These are phyloP conservation scores for Trissonchulus latispiculum DNA, from an alignment of 2,888 invertebrate species.

Conservation along the genomic window DNA sequence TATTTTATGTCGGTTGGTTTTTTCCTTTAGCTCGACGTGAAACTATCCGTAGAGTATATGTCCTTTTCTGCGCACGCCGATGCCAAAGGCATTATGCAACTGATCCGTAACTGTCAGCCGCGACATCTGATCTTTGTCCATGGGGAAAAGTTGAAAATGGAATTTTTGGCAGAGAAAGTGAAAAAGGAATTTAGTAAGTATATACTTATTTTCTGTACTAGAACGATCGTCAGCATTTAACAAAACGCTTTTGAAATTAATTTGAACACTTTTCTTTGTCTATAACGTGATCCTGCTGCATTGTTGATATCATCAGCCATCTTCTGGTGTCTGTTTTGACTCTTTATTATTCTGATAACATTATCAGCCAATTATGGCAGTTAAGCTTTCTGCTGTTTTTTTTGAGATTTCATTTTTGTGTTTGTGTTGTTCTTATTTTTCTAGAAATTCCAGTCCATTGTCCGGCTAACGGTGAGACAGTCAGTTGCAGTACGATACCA, in stretches of 20 bases:
- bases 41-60: slow-evolving; percentile 64
- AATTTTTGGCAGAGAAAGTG: slow-evolving; percentile 88
- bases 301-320: too few species aligned
- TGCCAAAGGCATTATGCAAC: slow-evolving; percentile 96
- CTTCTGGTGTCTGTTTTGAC: too few species aligned
- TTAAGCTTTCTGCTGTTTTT: too few species aligned
- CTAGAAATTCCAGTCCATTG: slow-evolving; percentile 36
- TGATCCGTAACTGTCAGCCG: slow-evolving; percentile 94
- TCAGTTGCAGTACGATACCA: slow-evolving; percentile 56
- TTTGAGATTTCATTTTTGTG: too few species aligned
- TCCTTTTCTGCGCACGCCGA: slow-evolving; percentile 99
- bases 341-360: too few species aligned
- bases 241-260: background rate
- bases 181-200: slow-evolving; percentile 53
- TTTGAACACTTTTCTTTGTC: slow-evolving; percentile 15
- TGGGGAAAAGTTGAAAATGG: slow-evolving; percentile 96
- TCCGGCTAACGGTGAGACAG: slow-evolving; percentile 96
- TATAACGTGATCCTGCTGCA: background rate
- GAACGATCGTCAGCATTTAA: background rate
- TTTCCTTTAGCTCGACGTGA: slow-evolving; percentile 53
- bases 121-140: slow-evolving; percentile 93
- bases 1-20: too few species aligned
- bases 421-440: too few species aligned
- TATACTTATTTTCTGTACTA: background rate
- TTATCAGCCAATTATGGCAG: too few species aligned